Evolutionary conservation across 1,140 invertebrate species (phyloP), one percentile per base, ranked within the genome.

Genomic region (Bombus pyrosoma): DNA sequence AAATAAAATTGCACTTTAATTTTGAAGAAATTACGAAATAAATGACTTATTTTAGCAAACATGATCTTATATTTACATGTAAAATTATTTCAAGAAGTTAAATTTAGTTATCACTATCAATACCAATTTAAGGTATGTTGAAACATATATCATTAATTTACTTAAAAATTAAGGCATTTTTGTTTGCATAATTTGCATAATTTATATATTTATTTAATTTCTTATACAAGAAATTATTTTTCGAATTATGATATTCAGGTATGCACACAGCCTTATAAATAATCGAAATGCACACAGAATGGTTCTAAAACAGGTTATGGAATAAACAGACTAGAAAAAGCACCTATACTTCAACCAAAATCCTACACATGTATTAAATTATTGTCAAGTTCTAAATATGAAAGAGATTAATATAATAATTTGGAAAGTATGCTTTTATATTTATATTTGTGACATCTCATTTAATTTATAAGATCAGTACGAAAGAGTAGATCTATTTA

Each of bases 291-390:
- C 39, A 73, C 69, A 81, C 22, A 47, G 69, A 57, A 3, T 81
- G 37, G 18, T 81, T 43, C 53, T 74, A 43, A 73, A 81, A 74
- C 22, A 81, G 57, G 53, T 81, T 72, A 81, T 8, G n/a, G 69
- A 81, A 73, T 18, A 22, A 81, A 37, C n/a, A 81, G 37, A 81
- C 57, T 74, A 74, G n/a, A 25, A 74, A 41, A 39, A 62, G 53
- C 80, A 81, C 53, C 69, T 22, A 81, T 74, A 64, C 34, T 22
- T 39, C 2, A 43, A 74, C 34, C n/a, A 53, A 47, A 47, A 37
- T 37, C 1, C 8, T 47, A 39, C 8, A 75, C 5, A n/a, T 18
- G 6, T 53, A 22, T 28, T 75, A 18, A 74, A 73, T 18, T 43
- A 32, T 22, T 69, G 39, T 34, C 28, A 34, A 47, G 28, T 71